phyloP scores from a whole-genome alignment of 2,888 invertebrate species.

The Ennomos fuscantarius region DNA sequence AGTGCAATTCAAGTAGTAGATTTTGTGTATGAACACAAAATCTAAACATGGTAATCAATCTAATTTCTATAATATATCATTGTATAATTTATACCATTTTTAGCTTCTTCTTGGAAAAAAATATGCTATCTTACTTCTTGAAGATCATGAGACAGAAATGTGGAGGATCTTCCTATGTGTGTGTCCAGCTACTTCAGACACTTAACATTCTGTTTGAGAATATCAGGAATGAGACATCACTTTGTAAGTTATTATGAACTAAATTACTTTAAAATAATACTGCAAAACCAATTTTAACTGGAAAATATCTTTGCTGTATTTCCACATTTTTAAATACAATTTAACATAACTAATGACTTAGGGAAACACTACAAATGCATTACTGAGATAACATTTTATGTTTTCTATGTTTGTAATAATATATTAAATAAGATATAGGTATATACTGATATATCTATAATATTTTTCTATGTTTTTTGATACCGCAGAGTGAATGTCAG shows the following conservation, averaged over 20 bases:
- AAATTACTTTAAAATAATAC: not conserved
- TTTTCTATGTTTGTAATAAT: no score
- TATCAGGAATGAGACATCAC: constrained; percentile 98
- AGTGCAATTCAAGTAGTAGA: no score
- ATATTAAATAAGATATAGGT: no score
- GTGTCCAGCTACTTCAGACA: constrained; percentile 98
- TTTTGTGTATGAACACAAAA: not conserved
- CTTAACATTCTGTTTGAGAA: constrained; percentile 99
- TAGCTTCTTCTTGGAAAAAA: constrained; percentile 99
- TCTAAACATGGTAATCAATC: no score
- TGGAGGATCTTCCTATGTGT: constrained; percentile 96
- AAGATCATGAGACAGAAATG: constrained; percentile 99
- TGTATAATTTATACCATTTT: constrained; percentile 42
- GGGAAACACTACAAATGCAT: no score
- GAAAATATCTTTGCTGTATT: constrained; percentile 31
- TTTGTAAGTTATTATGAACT: constrained; percentile 90
- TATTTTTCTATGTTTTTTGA: no score
- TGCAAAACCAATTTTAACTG: not conserved
- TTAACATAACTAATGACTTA: no score
- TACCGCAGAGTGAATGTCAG: no score
- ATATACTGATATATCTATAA: no score
- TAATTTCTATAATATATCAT: no score
- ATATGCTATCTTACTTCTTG: constrained; percentile 99
- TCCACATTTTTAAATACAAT: no score
- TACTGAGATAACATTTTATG: no score